Evolutionary conservation across 2,888 invertebrate genomes (phyloP).

Genomic region (Lasioglossum lativentre): DNA sequence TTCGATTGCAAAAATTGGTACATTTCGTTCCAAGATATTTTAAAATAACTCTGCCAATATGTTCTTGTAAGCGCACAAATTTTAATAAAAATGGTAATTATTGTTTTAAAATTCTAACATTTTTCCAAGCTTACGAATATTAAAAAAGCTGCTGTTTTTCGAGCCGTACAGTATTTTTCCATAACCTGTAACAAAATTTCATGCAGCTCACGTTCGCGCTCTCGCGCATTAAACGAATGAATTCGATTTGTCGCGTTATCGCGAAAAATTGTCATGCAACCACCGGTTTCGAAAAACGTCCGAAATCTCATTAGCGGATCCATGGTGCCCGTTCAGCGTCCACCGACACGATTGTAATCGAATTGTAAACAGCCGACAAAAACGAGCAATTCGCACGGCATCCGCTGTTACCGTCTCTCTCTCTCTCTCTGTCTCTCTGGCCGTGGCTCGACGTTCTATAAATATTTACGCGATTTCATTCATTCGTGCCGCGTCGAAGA

Average conservation of each 20-base stretch:
- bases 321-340: neutral
- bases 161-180: neutral
- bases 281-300: neutral
- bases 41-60: neutral
- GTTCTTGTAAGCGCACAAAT: too few species aligned
- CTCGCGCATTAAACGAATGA: neutral
- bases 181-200: neutral
- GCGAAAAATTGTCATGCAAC: neutral
- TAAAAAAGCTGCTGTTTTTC: neutral
- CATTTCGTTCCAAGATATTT: too few species aligned
- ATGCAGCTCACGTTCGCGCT: neutral
- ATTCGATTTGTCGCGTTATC: conserved; percentile 32
- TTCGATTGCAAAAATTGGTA: too few species aligned
- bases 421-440: conserved; percentile 14
- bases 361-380: conserved; percentile 74
- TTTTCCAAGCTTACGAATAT: neutral
- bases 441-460: conserved; percentile 72
- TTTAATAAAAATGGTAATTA: too few species aligned
- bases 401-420: conserved; percentile 56
- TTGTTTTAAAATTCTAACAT: too few species aligned
- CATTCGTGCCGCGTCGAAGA: conserved; percentile 70
- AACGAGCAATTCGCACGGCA: conserved; percentile 70
- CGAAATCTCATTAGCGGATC: neutral
- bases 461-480: conserved; percentile 80
- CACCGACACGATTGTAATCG: conserved; percentile 72